Base-by-base conservation (phyloP, 2,113 vertebrate species). In the Chamaea fasciata region DNA sequence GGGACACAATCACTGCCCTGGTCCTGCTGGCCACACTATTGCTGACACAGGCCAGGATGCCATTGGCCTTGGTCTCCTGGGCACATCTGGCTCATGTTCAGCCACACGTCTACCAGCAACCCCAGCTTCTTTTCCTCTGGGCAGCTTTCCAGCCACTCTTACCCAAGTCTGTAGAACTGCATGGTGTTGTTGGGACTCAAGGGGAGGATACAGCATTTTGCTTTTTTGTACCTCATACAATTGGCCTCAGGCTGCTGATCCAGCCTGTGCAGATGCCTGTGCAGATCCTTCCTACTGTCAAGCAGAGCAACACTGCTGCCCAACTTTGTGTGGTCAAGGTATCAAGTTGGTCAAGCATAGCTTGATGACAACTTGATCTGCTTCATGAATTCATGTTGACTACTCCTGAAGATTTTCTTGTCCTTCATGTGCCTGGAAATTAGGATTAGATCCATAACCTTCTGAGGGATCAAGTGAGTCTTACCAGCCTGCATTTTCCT, bases 1-100 rank as follows among this genome's bases (percentile, higher is more conserved):
- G 15, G 12, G 21, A 6, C 3, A 6, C 0, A 0, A 5, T 21
- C 22, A 2, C 50, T 50, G 7, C 15, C 37, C 68, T 52, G 39
- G 2, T 30, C 27, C 44, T 44, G 13, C 68, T 89, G 77, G 23
- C 44, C 37, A 59, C 44, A 2, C 6, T 26, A 3, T 6, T 53
- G 24, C 14, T 75, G 46, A 22, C 18, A 15, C 16, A 60, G 26
- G 23, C 10, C 53, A 60, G 46, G 39, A 20, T 75, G n/a, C 3
- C 39, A 17, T 1, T 21, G 23, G 11, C 19, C 7, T 52, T 60
- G 23, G 11, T 8, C 20, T 15, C 33, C 13, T 28, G 39, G 23
- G 23, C 28, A 59, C 27, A 26, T 1, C 37, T 62, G 37, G 37
- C 24, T 82, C 28, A 18, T 8, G 7, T 10, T 82, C 39, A 75